A percentile compares a stretch with the other conserved stretches of the same genome.
Evolutionary conservation across 2,888 invertebrate genomes (phyloP).

Genomic region (Dysmachus trigonus): DNA sequence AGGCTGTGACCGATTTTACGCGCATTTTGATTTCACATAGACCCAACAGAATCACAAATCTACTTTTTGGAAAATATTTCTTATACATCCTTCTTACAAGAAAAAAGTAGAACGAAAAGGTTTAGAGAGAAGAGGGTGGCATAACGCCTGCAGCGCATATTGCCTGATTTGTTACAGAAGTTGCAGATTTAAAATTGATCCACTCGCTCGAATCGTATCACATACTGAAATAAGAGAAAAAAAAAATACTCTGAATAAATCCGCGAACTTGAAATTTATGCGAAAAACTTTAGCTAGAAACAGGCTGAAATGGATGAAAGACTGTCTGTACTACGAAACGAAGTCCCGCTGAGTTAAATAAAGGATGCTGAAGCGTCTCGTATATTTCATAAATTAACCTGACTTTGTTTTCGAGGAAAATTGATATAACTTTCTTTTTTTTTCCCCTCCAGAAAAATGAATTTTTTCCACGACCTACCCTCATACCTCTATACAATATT

Average conservation of each 20-base stretch:
- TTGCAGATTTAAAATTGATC: not conserved
- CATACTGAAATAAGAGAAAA: not conserved
- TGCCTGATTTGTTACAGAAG: not conserved
- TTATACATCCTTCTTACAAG: not conserved
- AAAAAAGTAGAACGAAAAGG: not conserved
- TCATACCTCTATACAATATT: not conserved
- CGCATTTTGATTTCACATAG: not conserved
- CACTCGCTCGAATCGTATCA: not conserved
- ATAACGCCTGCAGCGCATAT: not conserved
- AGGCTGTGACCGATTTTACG: not conserved
- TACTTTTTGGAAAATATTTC: not conserved
- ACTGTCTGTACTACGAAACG: not conserved
- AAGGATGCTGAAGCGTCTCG: not conserved
- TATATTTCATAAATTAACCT: not conserved
- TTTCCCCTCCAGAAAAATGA: not conserved
- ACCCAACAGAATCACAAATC: not conserved
- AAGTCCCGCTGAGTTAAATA: not conserved
- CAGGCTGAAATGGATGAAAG: not conserved
- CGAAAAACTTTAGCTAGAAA: not conserved
- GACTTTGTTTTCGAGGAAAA: not conserved
- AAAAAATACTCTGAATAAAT: not conserved
- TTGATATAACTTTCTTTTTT: not conserved
- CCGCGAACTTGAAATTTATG: not conserved
- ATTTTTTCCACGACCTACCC: not conserved
- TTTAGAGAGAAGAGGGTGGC: not conserved